Conservation (phyloP, 1,140 invertebrate species). For the Meloidogyne chitwoodi region DNA sequence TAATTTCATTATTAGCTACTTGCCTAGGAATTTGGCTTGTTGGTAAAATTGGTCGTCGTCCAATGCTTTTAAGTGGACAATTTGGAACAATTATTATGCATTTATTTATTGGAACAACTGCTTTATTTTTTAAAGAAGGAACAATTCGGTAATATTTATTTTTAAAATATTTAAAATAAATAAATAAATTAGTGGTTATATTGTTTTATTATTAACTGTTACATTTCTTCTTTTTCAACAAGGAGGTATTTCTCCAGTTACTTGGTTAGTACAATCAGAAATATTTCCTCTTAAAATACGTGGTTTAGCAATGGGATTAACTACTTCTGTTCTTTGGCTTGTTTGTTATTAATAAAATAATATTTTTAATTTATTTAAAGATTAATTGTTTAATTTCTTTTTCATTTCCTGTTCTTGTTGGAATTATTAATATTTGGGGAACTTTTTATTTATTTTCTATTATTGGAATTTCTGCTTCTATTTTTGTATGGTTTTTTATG, state of each 20-base stretch:
- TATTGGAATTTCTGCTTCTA: background rate
- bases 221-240: conserved; percentile 15
- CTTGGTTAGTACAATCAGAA: conserved; percentile 15
- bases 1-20: conserved; percentile 10
- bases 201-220: conserved; percentile 12
- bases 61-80: conserved; percentile 12
- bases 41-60: conserved; percentile 2
- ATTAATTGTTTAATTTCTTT: conserved; percentile 6
- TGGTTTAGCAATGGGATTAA: conserved; percentile 1
- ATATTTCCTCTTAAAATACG: conserved; percentile 9
- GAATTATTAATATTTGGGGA: conserved; percentile 2
- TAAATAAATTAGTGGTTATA: background rate
- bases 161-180: background rate
- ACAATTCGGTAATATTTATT: background rate
- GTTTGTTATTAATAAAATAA: too few relatives aligned
- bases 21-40: background rate
- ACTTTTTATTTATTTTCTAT: conserved; percentile 7
- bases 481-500: conserved; percentile 16
- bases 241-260: conserved; percentile 15
- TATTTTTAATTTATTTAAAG: background rate
- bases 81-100: conserved; percentile 8
- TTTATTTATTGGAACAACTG: background rate
- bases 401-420: conserved; percentile 5
- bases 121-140: conserved; percentile 1
- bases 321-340: conserved; percentile 11